Conservation (phyloP, 2,113 vertebrate species). For the Callipepla californica region DNA sequence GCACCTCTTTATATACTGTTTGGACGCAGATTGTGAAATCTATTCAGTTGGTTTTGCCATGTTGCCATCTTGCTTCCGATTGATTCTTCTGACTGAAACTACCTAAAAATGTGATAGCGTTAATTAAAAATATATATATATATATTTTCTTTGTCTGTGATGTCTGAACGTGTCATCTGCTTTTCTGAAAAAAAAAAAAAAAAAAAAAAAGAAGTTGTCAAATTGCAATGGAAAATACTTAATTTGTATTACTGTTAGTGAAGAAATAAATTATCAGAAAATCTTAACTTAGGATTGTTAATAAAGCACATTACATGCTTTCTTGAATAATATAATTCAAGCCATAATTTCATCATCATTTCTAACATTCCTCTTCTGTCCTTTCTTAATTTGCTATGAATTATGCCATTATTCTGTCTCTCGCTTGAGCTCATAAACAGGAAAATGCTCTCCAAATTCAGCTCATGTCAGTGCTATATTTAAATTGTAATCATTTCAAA, state of each 20-base stretch:
- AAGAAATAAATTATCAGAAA: not conserved
- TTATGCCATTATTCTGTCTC: constrained; percentile 25
- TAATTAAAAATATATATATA: not conserved
- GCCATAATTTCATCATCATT: not conserved
- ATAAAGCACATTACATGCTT: not conserved
- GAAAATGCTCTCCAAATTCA: constrained; percentile 43
- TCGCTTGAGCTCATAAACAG: constrained; percentile 33
- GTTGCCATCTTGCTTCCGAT: not conserved
- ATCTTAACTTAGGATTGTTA: not conserved
- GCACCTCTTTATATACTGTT: not conserved
- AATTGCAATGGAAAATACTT: not conserved
- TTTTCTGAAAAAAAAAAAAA: not conserved
- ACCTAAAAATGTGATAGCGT: not conserved
- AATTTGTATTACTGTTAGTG: not conserved
- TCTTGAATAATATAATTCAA: constrained; percentile 13
- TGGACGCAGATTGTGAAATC: not conserved
- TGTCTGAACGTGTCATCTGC: not conserved
- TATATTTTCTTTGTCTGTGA: not conserved
- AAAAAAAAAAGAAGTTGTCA: not conserved
- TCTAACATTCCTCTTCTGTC: constrained; percentile 4
- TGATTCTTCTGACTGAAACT: not conserved
- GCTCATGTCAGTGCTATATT: not conserved
- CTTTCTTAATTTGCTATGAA: constrained; percentile 30
- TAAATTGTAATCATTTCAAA: constrained; percentile 3
- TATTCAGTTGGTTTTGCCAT: not conserved